phyloP scores from a whole-genome alignment of 2,888 invertebrate species.

The Sarcophaga rosellei region DNA sequence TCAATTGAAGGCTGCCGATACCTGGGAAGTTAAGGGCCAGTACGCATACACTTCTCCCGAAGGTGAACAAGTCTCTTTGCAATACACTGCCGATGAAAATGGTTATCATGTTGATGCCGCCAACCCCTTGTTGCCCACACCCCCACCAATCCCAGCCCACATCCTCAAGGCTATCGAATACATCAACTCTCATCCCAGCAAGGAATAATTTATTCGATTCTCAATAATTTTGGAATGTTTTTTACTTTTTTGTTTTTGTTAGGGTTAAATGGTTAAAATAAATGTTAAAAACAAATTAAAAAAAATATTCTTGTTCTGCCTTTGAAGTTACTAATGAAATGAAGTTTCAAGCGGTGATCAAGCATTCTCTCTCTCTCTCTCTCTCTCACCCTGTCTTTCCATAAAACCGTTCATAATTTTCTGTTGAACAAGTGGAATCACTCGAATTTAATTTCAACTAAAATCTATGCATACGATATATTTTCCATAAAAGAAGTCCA shows the following conservation, averaged over 20 bases:
- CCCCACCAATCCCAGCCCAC: slow-evolving; percentile 75
- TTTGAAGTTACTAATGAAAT: no score
- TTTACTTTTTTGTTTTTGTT: not conserved
- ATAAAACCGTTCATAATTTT: no score
- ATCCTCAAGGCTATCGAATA: slow-evolving; percentile 70
- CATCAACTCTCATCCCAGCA: slow-evolving; percentile 70
- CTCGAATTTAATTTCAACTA: no score
- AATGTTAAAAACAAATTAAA: not conserved
- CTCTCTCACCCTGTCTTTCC: no score
- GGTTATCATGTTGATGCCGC: slow-evolving; percentile 72
- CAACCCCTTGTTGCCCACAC: slow-evolving; percentile 74
- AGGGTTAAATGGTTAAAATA: not conserved
- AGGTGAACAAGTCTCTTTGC: slow-evolving; percentile 68
- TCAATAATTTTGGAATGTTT: not conserved
- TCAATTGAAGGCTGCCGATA: slow-evolving; percentile 55
- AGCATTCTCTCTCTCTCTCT: no score
- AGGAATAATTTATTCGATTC: slow-evolving; percentile 5
- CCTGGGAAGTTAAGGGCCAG: slow-evolving; percentile 69
- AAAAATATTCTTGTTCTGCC: not conserved
- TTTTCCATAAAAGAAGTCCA: no score
- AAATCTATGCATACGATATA: no score
- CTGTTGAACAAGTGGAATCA: no score
- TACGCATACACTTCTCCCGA: slow-evolving; percentile 74
- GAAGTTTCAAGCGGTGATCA: no score
- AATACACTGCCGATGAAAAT: slow-evolving; percentile 73